Evolutionary conservation across 2,888 invertebrate species (phyloP).

Genomic region (Philonicus albiceps): DNA sequence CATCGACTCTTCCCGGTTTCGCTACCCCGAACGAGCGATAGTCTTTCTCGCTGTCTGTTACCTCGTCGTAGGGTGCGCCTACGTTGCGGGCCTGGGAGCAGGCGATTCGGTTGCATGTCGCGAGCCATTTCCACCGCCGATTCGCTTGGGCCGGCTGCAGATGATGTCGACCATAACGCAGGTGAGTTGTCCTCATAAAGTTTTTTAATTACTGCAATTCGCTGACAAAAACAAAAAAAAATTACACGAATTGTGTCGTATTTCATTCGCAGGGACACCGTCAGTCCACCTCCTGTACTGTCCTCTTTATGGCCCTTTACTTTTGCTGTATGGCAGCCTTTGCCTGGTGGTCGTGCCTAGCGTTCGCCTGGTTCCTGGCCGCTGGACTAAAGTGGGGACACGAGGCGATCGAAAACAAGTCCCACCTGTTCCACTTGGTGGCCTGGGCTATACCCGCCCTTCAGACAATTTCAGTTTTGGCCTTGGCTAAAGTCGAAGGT

Average conservation of each 20-base stretch:
- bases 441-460: conserved; percentile 98
- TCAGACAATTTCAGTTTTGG: conserved; percentile 93
- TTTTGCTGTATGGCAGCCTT: conserved; percentile 97
- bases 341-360: conserved; percentile 97
- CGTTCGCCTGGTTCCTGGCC: conserved; percentile 95
- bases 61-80: conserved; percentile 91
- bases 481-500: conserved; percentile 97
- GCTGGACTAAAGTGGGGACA: conserved; percentile 98
- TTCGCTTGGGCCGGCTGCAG: conserved; percentile 73
- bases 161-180: conserved; percentile 88
- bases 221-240: conserved; percentile 12
- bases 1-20: conserved; percentile 93
- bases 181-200: conserved; percentile 65
- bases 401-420: conserved; percentile 96
- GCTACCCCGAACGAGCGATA: conserved; percentile 97
- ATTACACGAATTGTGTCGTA: conserved; percentile 14
- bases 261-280: conserved; percentile 59
- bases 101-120: conserved; percentile 85
- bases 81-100: conserved; percentile 85
- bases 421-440: conserved; percentile 95
- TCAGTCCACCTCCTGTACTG: conserved; percentile 75
- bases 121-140: conserved; percentile 78
- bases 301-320: conserved; percentile 94
- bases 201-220: conserved; percentile 28
- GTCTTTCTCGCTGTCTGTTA: conserved; percentile 97